These are phyloP conservation scores for Megaceryle alcyon DNA, from an alignment of 2,797 vertebrate genomes.

Conservation along the genomic window DNA sequence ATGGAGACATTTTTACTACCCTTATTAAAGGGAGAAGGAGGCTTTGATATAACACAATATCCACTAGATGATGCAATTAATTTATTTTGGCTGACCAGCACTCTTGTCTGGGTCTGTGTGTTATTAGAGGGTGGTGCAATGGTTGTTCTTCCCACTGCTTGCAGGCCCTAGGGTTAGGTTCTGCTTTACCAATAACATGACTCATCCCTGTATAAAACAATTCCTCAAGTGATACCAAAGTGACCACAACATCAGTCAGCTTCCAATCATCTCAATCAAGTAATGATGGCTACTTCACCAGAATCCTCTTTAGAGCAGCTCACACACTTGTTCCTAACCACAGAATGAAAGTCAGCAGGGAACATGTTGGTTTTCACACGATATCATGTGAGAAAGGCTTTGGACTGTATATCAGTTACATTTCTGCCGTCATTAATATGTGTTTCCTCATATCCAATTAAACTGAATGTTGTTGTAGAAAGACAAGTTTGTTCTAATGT, in stretches of 20 bases:
- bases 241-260: constrained; percentile 45
- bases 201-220: constrained; percentile 67
- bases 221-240: constrained; percentile 68
- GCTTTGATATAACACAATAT: constrained; percentile 73
- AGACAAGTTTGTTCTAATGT: not conserved
- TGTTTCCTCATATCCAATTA: not conserved
- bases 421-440: not conserved
- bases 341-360: constrained; percentile 35
- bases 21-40: constrained; percentile 61
- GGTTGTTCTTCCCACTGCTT: constrained; percentile 56
- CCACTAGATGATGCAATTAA: constrained; percentile 72
- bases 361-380: constrained; percentile 32
- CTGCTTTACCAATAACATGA: constrained; percentile 61
- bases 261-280: constrained; percentile 56
- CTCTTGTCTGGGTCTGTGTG: constrained; percentile 51
- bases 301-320: constrained; percentile 31
- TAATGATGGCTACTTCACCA: constrained; percentile 44
- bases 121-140: constrained; percentile 74
- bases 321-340: constrained; percentile 46
- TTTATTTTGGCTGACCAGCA: constrained; percentile 74
- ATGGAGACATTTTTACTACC: constrained; percentile 49
- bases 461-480: not conserved
- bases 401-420: not conserved
- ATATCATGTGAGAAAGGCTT: not conserved
- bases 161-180: constrained; percentile 60